Base-by-base conservation (phyloP, 2,888 invertebrate genomes). In the Lasius platythorax region DNA sequence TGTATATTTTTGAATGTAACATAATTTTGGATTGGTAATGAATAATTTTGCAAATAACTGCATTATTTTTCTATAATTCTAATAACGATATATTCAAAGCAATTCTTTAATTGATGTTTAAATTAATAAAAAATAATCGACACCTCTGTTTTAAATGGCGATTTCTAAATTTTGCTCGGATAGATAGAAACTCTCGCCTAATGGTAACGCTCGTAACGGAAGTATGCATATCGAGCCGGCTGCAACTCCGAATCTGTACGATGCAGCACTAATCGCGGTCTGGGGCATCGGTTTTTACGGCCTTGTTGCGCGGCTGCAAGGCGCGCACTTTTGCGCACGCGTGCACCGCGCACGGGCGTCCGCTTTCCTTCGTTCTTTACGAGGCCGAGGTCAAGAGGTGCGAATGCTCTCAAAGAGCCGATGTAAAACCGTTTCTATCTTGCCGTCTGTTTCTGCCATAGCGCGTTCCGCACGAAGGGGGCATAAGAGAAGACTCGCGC, bases 301-400 rank as follows among this genome's bases (percentile, higher is more conserved):
- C 67, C 63, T 23, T 23, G 70, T 63, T 23, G 64, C 61, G 85
- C 75, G 73, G 46, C 56, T 76, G 63, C 46, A 74, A 64, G 63
- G 43, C 73, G 61, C 37, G 68, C 58, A 43, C 58, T 70, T 85
- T 63, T 43, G 85, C 75, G 74, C 73, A 84, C 84, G 84, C 68
- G 75, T 84, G 89, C 85, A 78, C 68, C 83, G 79, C 78, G 40
- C 81, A 63, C 87, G 87, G 61, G 72, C 87, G 89, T 92, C 93
- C 93, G 93, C 85, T 93, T 94, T 93, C 78, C 91, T 90, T 93
- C 86, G 86, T 83, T 23, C 87, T 93, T 93, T 93, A 93, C 89
- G 92, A 93, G 91, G 85, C 90, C 87, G 88, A 87, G 93, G 93
- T 93, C 93, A 93, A 91, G 86, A 93, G 93, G 92, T 93, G 92